Conservation (phyloP, 92 coral and sea anemone species). For the Pocillopora grandis region DNA sequence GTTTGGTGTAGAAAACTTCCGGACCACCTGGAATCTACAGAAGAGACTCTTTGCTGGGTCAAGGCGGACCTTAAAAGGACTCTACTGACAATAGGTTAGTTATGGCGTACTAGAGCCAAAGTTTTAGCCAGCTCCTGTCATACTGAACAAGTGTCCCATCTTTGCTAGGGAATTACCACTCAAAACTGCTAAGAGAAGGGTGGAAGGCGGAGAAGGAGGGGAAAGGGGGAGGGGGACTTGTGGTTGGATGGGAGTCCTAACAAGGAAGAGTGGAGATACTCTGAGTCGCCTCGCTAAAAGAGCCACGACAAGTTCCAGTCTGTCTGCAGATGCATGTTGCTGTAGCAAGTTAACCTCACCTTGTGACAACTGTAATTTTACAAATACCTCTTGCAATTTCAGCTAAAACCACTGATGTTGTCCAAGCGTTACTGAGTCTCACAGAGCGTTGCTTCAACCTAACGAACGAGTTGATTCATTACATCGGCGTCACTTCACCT, state of each 20-base stretch:
- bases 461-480: background rate
- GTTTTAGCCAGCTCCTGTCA: background rate
- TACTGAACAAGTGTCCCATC: background rate
- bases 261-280: too few relatives aligned
- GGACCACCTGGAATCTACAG: constrained; percentile 10
- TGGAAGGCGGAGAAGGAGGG: too few relatives aligned
- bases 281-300: too few relatives aligned
- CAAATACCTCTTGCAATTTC: background rate
- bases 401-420: constrained; percentile 33
- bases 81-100: constrained; percentile 44
- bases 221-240: too few relatives aligned
- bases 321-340: too few relatives aligned
- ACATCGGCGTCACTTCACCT: constrained; percentile 41
- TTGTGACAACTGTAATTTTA: background rate
- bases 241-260: too few relatives aligned
- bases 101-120: too few relatives aligned
- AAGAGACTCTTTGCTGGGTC: constrained; percentile 56
- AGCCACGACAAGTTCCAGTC: too few relatives aligned
- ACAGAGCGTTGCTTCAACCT: constrained; percentile 50
- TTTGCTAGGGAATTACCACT: too few relatives aligned
- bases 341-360: background rate
- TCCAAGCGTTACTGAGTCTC: constrained; percentile 30
- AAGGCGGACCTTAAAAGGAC: constrained; percentile 48
- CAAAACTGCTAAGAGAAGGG: too few relatives aligned
- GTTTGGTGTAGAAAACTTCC: constrained; percentile 40